Conservation (phyloP, 2,113 vertebrate species). For the Onychorhynchus coronatus region DNA sequence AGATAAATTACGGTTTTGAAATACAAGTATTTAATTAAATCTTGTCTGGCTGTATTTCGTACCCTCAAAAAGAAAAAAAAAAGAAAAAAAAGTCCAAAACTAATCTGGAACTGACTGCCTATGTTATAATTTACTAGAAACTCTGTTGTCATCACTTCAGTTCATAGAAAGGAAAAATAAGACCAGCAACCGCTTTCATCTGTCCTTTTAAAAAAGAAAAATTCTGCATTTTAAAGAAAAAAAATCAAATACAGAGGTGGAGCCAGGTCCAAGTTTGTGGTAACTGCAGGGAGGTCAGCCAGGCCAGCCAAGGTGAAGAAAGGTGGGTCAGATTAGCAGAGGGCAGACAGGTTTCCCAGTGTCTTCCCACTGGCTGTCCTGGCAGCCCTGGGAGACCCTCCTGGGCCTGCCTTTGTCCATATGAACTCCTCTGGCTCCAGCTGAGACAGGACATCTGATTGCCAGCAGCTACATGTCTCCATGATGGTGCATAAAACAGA, state of each 20-base stretch:
- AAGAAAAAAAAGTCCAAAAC: not conserved
- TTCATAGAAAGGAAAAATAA: conserved; percentile 54
- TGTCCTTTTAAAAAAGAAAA: not conserved
- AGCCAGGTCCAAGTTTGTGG: not conserved
- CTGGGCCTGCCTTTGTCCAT: not conserved
- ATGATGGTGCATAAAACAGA: not conserved
- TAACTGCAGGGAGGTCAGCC: not conserved
- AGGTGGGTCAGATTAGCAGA: not conserved
- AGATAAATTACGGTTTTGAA: conserved; percentile 54
- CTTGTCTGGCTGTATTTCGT: conserved; percentile 32
- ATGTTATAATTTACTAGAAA: conserved; percentile 60
- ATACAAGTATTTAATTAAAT: conserved; percentile 62
- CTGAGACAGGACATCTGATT: not conserved
- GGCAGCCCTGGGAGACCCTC: not conserved
- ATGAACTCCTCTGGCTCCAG: not conserved
- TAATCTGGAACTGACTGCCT: conserved; percentile 41
- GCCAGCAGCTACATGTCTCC: not conserved
- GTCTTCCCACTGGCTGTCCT: not conserved
- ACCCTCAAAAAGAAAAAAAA: not conserved
- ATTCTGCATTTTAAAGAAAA: not conserved
- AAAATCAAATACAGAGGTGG: not conserved
- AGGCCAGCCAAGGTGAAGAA: not conserved
- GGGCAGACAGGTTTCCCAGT: not conserved
- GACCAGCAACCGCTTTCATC: not conserved
- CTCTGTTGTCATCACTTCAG: conserved; percentile 59